A percentile compares a stretch with the other conserved stretches of the same genome.
phyloP scores from a whole-genome alignment of 2,888 invertebrate species.

The Hydropsyche betteni region DNA sequence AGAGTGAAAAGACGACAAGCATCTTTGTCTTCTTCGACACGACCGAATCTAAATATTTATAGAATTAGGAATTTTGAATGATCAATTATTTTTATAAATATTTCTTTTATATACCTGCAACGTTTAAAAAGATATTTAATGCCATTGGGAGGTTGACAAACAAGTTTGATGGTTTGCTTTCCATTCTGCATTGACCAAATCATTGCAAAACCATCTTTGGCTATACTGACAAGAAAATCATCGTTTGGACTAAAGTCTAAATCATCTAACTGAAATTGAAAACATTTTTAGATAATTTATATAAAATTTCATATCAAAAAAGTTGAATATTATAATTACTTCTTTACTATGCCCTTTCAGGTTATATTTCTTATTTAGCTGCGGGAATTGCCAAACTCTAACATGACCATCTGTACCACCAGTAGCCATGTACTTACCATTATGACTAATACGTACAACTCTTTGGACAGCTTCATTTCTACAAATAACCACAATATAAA shows the following conservation, averaged over 20 bases:
- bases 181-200: conserved; percentile 80
- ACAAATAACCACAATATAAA: conserved; percentile 55
- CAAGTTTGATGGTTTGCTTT: conserved; percentile 73
- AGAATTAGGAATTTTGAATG: conserved; percentile 30
- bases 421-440: conserved; percentile 84
- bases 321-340: conserved; percentile 57
- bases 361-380: conserved; percentile 74
- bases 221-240: conserved; percentile 80
- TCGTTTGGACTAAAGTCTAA: conserved; percentile 88
- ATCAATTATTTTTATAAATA: background rate
- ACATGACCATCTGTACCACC: conserved; percentile 91
- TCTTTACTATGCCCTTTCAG: conserved; percentile 86
- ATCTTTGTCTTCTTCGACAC: conserved; percentile 73
- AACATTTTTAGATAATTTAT: background rate
- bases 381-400: conserved; percentile 89
- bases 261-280: conserved; percentile 75
- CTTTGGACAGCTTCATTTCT: conserved; percentile 84
- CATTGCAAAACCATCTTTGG: conserved; percentile 85
- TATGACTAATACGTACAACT: conserved; percentile 81
- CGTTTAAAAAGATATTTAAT: conserved; percentile 85
- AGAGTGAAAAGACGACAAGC: conserved; percentile 78
- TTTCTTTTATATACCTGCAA: conserved; percentile 69
- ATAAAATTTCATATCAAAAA: too few relatives aligned
- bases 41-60: conserved; percentile 68
- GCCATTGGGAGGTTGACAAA: conserved; percentile 79